Percentiles rank a stretch among this genome's conserved stretches.
These are phyloP conservation scores for Leucoma salicis DNA, from an alignment of 2,888 invertebrate species.

Conservation along the genomic window DNA sequence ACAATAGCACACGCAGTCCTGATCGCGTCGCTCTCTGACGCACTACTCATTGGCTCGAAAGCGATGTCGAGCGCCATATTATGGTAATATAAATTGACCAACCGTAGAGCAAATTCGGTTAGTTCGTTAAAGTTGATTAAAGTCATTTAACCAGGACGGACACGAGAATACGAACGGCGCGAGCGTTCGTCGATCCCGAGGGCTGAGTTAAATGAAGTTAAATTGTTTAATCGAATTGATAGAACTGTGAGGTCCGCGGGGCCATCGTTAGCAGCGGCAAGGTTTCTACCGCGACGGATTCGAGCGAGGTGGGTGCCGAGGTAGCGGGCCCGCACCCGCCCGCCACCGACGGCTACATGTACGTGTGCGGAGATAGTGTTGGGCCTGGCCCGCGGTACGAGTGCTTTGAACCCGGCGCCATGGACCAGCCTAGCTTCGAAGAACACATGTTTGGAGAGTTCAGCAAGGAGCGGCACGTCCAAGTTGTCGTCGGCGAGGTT, in stretches of 20 bases:
- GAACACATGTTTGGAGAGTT: constrained; percentile 92
- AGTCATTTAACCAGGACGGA: constrained; percentile 81
- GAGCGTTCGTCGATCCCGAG: constrained; percentile 74
- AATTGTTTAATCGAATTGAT: constrained; percentile 74
- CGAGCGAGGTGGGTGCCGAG: constrained; percentile 72
- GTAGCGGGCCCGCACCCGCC: constrained; percentile 76
- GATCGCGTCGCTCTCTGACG: constrained; percentile 40
- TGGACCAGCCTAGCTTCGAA: constrained; percentile 89
- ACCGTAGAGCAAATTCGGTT: constrained; percentile 80
- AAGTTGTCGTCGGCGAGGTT: constrained; percentile 73
- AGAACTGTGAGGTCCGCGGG: constrained; percentile 46
- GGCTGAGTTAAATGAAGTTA: constrained; percentile 72
- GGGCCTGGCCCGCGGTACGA: constrained; percentile 65
- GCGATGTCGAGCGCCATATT: constrained; percentile 56
- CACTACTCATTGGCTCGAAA: constrained; percentile 62
- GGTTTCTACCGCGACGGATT: constrained; percentile 67
- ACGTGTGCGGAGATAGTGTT: constrained; percentile 69
- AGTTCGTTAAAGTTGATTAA: constrained; percentile 83
- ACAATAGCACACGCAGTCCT: constrained; percentile 47
- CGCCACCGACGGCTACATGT: constrained; percentile 74
- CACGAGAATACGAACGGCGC: constrained; percentile 76
- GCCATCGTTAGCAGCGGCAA: constrained; percentile 41
- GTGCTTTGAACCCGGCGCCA: constrained; percentile 67
- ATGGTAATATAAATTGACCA: constrained; percentile 83
- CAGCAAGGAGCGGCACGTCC: constrained; percentile 78